Base-by-base conservation (phyloP, 2,888 invertebrate genomes). In the Rutpela maculata region DNA sequence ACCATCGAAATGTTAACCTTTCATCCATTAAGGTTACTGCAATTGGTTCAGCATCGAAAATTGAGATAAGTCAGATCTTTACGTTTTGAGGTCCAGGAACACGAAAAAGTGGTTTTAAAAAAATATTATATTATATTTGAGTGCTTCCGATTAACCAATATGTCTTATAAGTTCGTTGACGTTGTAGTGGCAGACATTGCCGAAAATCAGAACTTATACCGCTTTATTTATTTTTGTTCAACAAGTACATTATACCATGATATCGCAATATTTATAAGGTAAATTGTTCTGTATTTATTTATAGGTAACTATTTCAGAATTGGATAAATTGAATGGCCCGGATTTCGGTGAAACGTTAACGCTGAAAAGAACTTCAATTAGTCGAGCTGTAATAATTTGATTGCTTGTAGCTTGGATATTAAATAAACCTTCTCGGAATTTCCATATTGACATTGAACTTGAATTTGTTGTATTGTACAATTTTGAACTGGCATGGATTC, bases 401-500 rank as follows among this genome's bases (percentile, higher is more conserved):
- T 70, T 62, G 70, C 60, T 60, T 43, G 60, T 70, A 70, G 70
- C 60, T 70, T 70, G 62, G 60, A 70, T 70, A 70, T 70, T 70
- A 70, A 70, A 70, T 70, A 59, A 70, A 70, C 70, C 43, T 12
- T 35, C 70, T 22, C n/a, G 50, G 70, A 70, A 70, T 19, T 59
- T n/a, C 38, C 22, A 56, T 70, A 43, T 70, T 62, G 70, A 62
- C 70, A 70, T 70, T 70, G 70, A 70, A 70, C 70, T 70, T 70
- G 70, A 50, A 57, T 70, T 70, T 70, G 60, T 70, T 60, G 70
- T 60, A 70, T 70, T 70, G 70, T 70, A 60, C 70, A 69, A 57
- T 57, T 69, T 38, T 12, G 70, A 60, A 62, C 60, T 62, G 70
- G 43, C 60, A 62, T 22, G 69, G 17, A 69, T 69, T 69, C 57